A percentile compares a stretch with the other conserved stretches of the same genome.
Conservation (phyloP, 1,140 invertebrate species). For the Zaprionus camerounensis region DNA sequence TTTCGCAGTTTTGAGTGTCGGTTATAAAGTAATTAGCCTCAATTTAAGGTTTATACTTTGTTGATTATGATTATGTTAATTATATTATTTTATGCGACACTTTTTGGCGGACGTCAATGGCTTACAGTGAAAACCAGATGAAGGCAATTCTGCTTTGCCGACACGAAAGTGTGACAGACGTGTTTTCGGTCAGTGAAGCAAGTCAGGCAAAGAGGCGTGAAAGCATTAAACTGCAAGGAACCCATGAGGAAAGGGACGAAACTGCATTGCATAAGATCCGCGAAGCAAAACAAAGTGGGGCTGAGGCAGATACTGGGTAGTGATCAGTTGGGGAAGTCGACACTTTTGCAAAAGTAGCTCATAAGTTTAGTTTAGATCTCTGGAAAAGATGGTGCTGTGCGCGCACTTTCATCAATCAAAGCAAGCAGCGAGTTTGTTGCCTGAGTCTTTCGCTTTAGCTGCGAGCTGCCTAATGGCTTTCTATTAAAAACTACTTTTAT, state of each 20-base stretch:
- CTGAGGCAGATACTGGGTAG: not conserved
- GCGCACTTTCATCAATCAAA: constrained; percentile 33
- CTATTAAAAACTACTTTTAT: constrained; percentile 82
- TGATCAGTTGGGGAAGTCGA: constrained; percentile 18
- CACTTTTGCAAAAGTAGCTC: constrained; percentile 30
- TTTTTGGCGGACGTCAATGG: constrained; percentile 50
- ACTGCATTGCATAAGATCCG: not conserved
- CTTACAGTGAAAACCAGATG: constrained; percentile 63
- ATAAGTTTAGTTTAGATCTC: constrained; percentile 32
- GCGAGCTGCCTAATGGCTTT: constrained; percentile 51
- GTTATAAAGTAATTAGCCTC: constrained; percentile 83
- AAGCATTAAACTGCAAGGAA: not conserved
- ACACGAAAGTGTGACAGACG: constrained; percentile 73
- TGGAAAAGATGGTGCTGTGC: constrained; percentile 26
- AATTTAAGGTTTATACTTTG: constrained; percentile 83
- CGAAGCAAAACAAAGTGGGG: not conserved
- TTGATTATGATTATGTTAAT: constrained; percentile 83
- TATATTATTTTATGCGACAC: constrained; percentile 79
- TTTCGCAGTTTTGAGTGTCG: constrained; percentile 78
- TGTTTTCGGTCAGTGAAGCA: not conserved
- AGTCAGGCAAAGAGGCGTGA: not conserved
- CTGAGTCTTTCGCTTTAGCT: constrained; percentile 52
- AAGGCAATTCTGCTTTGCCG: constrained; percentile 59
- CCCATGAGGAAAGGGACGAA: not conserved
- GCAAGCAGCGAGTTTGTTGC: constrained; percentile 51